A percentile compares a stretch with the other conserved stretches of the same genome.
phyloP scores from a whole-genome alignment of 2,888 invertebrate species.

The Girardia tigrina region DNA sequence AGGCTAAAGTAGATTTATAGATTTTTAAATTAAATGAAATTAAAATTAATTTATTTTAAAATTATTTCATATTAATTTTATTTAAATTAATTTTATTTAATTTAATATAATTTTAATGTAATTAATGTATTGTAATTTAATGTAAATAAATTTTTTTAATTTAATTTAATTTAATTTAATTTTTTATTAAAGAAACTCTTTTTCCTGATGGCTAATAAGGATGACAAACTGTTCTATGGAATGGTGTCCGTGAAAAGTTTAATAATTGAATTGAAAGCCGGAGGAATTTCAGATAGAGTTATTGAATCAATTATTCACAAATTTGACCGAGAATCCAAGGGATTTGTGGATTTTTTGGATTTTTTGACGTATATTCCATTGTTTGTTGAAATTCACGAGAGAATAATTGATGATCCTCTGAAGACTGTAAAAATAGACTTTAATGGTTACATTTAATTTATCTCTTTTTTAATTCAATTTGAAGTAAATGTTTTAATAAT shows the following conservation, averaged over 20 bases:
- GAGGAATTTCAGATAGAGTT: constrained; percentile 45
- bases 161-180: background rate
- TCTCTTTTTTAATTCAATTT: too few relatives aligned
- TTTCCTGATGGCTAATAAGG: constrained; percentile 41
- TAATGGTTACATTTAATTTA: too few relatives aligned
- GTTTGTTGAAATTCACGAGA: constrained; percentile 47
- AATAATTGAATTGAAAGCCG: constrained; percentile 46
- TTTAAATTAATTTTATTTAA: too few relatives aligned
- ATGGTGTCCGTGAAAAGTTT: constrained; percentile 42
- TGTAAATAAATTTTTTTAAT: too few relatives aligned
- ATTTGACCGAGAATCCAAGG: constrained; percentile 45
- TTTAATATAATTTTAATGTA: too few relatives aligned
- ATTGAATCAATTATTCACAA: constrained; percentile 44
- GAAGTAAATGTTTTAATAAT: too few relatives aligned
- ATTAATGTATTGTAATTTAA: too few relatives aligned
- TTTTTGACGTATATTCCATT: constrained; percentile 49
- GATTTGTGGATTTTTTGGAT: constrained; percentile 47
- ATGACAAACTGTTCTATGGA: constrained; percentile 40
- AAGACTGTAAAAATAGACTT: background rate
- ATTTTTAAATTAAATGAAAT: too few relatives aligned
- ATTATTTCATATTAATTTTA: too few relatives aligned
- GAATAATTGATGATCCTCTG: constrained; percentile 44
- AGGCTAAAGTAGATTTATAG: constrained; percentile 45
- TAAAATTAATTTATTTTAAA: too few relatives aligned
- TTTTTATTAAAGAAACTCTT: constrained; percentile 43